Conservation (phyloP, 2,113 vertebrate species). For the Butorides virescens region DNA sequence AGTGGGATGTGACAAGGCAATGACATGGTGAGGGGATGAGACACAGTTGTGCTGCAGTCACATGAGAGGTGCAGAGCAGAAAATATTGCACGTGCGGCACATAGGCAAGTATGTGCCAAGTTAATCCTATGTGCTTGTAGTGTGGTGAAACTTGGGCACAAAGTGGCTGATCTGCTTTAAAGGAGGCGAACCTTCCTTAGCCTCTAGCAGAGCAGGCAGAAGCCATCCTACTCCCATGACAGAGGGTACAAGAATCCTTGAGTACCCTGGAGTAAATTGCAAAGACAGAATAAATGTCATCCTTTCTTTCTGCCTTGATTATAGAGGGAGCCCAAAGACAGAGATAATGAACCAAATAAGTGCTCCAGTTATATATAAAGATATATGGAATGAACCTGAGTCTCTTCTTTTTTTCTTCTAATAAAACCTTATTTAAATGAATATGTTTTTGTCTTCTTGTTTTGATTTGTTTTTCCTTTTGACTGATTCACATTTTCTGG, state of each 20-base stretch:
- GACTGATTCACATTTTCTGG: not conserved
- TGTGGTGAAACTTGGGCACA: not conserved
- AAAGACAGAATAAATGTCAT: not conserved
- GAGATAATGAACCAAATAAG: not conserved
- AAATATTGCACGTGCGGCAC: not conserved
- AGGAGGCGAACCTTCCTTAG: not conserved
- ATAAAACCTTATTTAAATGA: not conserved
- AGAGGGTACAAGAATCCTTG: not conserved
- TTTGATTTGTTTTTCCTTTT: not conserved
- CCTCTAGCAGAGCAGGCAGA: not conserved
- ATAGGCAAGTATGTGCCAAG: not conserved
- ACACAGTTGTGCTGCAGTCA: not conserved
- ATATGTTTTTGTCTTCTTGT: rapidly evolving
- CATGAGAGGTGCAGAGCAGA: not conserved
- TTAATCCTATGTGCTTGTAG: not conserved
- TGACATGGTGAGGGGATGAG: not conserved
- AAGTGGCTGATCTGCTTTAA: not conserved
- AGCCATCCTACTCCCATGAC: not conserved
- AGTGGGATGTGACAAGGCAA: not conserved
- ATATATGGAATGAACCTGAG: not conserved
- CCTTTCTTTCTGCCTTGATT: not conserved
- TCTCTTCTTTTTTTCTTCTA: not conserved
- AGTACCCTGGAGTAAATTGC: not conserved
- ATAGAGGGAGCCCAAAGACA: not conserved
- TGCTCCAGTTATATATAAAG: not conserved